Base-by-base conservation (phyloP, 1,140 invertebrate genomes). In the Brachionus rubens region DNA sequence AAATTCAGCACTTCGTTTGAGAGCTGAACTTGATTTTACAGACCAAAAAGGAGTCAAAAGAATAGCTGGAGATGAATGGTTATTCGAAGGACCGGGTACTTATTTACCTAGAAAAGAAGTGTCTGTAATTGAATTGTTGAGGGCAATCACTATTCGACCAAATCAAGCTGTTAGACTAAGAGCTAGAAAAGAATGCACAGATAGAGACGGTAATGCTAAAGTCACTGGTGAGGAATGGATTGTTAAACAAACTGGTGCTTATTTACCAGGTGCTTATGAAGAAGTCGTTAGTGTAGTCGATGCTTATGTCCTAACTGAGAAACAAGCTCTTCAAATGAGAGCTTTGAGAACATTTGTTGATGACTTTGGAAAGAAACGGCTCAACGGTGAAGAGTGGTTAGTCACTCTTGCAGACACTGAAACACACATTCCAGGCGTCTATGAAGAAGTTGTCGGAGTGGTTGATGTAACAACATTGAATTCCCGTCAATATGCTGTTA, bases 301-400 rank as follows among this genome's bases (percentile, higher is more conserved):
- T 78, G 86, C 86, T 4, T 82, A 85, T 79, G 84, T 86, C 9
- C 79, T 87, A 10, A 87, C 85, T 33, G 86, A 87, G 76, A 87
- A 87, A 84, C 83, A 82, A 80, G 87, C 86, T 28, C 79, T 87
- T 3, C 85, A 86, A 75, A 81, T 87, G 80, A 78, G 81, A 30
- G 82, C 86, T 6, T 75, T 83, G 16, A 82, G 81, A 70, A 86
- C 85, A 43, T 87, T 86, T 79, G 83, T 79, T 40, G 87, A 87
- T 82, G 82, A 84, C 52, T 85, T 83, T 79, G 82, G 81, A 14
- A 80, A 83, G 7, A 76, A 77, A 0, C 77, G 86, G 14, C 86
- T 86, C 77, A 86, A 86, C 80, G 87, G 87, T 47, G 87, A 87
- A 78, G 86, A 87, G 78, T 87, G 87, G 86, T 76, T 87, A 28